These are phyloP conservation scores for Dicentrarchus labrax DNA, from an alignment of 2,113 vertebrate species.

Conservation along the genomic window DNA sequence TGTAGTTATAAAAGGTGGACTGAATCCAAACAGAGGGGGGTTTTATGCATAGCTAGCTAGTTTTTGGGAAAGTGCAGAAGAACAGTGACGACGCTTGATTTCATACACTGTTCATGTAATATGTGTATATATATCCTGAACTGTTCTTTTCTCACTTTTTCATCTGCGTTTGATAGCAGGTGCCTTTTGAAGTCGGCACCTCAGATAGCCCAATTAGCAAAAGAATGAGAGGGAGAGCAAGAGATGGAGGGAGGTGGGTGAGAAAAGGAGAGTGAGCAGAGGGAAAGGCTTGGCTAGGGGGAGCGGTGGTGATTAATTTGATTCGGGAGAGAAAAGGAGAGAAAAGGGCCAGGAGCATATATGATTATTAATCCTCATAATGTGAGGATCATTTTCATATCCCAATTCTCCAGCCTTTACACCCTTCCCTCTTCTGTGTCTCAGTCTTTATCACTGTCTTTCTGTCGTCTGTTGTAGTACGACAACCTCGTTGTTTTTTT, in stretches of 20 bases:
- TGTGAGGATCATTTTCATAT: conserved; percentile 76
- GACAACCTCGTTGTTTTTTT: conserved; percentile 62
- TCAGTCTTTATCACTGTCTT: conserved; percentile 34
- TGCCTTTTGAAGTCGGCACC: conserved; percentile 78
- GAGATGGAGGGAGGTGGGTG: conserved; percentile 37
- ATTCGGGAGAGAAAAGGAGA: conserved; percentile 60
- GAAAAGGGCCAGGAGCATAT: conserved; percentile 74
- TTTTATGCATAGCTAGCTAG: background rate
- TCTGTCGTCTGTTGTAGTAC: conserved; percentile 36
- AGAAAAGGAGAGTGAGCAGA: conserved; percentile 47
- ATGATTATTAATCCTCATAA: conserved; percentile 81
- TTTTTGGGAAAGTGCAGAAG: conserved; percentile 2
- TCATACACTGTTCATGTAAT: conserved; percentile 20
- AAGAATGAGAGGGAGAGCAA: conserved; percentile 51
- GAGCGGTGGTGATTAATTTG: conserved; percentile 74
- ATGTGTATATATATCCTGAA: conserved; percentile 10
- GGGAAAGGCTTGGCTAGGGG: conserved; percentile 65
- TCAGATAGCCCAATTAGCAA: conserved; percentile 81
- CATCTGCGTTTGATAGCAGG: conserved; percentile 58
- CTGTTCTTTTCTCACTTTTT: conserved; percentile 38
- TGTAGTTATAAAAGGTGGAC: background rate
- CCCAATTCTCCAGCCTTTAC: conserved; percentile 63
- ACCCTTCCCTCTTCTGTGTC: conserved; percentile 24
- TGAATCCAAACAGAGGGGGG: background rate
- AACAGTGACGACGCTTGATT: background rate